phyloP scores from a whole-genome alignment of 2,888 invertebrate species.

The Eueremaeus valkanovi region DNA sequence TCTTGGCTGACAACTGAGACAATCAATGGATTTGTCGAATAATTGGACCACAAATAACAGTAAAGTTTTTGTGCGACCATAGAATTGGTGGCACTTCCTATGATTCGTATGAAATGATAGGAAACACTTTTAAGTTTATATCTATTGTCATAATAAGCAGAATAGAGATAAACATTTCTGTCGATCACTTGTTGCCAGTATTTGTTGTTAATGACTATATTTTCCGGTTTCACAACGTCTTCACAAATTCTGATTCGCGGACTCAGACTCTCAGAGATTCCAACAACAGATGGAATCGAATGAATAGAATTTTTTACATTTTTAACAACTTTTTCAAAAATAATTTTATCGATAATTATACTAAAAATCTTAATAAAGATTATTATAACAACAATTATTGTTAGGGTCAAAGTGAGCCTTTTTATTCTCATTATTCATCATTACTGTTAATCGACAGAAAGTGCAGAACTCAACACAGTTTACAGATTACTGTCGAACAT shows the following conservation, averaged over 20 bases:
- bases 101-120: conserved; percentile 46
- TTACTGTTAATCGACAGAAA: background rate
- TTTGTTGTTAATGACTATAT: background rate
- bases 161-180: conserved; percentile 40
- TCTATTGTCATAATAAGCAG: conserved; percentile 47
- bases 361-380: background rate
- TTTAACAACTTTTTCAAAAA: background rate
- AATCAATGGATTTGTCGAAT: background rate
- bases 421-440: background rate
- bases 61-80: conserved; percentile 32
- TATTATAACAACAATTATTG: background rate
- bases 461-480: background rate
- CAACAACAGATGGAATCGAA: background rate
- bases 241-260: background rate
- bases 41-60: conserved; percentile 41
- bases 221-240: background rate
- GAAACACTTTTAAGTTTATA: conserved; percentile 28
- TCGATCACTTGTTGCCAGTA: conserved; percentile 25
- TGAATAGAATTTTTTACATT: background rate
- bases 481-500: background rate
- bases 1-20: conserved; percentile 29
- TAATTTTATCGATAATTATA: background rate
- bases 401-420: background rate
- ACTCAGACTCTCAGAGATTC: background rate
- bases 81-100: conserved; percentile 45